Percentiles rank a stretch among this genome's conserved stretches.
These are phyloP conservation scores for Alviniconcha marisindica DNA, from an alignment of 1,140 invertebrate species.

Conservation along the genomic window DNA sequence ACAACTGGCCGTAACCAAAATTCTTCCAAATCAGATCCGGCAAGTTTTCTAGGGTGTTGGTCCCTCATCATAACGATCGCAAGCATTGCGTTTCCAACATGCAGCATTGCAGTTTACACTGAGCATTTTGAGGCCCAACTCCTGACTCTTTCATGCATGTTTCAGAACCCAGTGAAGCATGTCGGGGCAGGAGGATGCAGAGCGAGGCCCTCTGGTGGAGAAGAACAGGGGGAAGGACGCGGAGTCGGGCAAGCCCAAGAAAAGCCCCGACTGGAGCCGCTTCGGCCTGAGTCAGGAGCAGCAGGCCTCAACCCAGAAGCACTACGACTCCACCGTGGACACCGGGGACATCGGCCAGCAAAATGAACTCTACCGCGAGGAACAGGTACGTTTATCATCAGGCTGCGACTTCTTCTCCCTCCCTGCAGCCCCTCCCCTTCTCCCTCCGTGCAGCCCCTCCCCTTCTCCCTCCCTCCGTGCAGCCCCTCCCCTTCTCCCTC, in stretches of 20 bases:
- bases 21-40: no score
- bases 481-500: neutral
- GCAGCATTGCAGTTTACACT: no score
- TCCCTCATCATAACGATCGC: neutral
- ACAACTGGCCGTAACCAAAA: no score
- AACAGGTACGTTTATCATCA: conserved; percentile 80
- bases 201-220: neutral
- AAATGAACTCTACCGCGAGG: conserved; percentile 92
- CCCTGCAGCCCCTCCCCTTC: neutral
- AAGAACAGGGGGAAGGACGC: conserved; percentile 36
- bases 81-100: neutral
- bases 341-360: conserved; percentile 67
- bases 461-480: neutral
- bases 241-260: conserved; percentile 26
- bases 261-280: conserved; percentile 67
- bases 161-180: neutral
- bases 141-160: neutral
- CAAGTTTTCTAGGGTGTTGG: neutral
- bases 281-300: conserved; percentile 72
- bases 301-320: conserved; percentile 48
- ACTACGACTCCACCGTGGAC: conserved; percentile 39
- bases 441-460: no score
- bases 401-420: neutral
- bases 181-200: conserved; percentile 5
- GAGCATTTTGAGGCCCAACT: no score